Base-by-base conservation (phyloP, 2,113 vertebrate genomes). In the Pterophyllum scalare region DNA sequence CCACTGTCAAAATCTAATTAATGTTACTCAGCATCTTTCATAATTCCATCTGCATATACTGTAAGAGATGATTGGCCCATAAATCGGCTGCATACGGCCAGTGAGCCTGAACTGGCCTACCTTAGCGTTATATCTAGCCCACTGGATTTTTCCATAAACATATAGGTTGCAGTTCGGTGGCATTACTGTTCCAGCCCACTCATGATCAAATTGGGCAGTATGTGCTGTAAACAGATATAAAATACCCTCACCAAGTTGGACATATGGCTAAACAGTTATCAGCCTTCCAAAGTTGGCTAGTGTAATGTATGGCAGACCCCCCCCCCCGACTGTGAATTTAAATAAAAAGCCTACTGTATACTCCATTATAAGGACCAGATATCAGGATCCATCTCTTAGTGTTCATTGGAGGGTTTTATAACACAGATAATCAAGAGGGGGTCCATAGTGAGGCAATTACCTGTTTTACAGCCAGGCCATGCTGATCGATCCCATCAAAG, bases 401-500 rank as follows among this genome's bases (percentile, higher is more conserved):
- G 22, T 80, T 89, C 84, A 79, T 70, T 74, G 58, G 57, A 79
- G 72, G 62, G 67, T 84, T 89, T 91, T 88, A 88, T 89, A 67
- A 75, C 62, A 75, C 79, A 40, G 74, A 75, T 57, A 61, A 49
- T 88, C 82, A 87, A 43, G 81, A 80, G 79, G 81, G 81, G 81
- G 65, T 75, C 78, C 83, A 59, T 8, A 20, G 79, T 2, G 5
- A 75, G 80, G 77, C 76, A 89, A 87, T 85, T 88, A 87, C 74
- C 76, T 62, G 28, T 84, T 92, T 88, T 90, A 93, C 67, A 62
- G 76, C 81, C 56, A 54, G 79, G 24, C 75, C 46, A 26, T 28
- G 58, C 74, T 80, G 56, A 93, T 93, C 79, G 54, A 93, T 93
- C 72, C 60, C 89, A 89, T 90, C 80, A 88, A 77, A 89, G 80